Conservation (phyloP, 2,888 invertebrate species). For the Abrostola tripartita region DNA sequence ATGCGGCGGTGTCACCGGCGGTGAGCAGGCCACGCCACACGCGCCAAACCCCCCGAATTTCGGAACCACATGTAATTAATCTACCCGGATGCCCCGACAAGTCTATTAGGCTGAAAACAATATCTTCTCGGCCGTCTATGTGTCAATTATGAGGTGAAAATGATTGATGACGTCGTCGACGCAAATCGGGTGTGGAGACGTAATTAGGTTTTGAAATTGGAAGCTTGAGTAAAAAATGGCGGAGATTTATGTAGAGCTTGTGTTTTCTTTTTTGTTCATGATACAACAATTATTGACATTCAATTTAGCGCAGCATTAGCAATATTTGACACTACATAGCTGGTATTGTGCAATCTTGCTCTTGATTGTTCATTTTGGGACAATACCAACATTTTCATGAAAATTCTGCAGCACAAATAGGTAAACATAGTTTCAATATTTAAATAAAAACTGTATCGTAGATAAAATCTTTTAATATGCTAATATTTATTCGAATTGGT, state of each 20-base stretch:
- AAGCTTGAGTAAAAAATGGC: slow-evolving; percentile 24
- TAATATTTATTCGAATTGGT: slow-evolving; percentile 30
- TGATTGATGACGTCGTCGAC: slow-evolving; percentile 71
- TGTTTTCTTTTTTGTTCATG: background rate
- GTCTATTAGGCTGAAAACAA: slow-evolving; percentile 77
- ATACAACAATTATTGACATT: background rate
- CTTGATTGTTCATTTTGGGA: no score
- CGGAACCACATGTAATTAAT: slow-evolving; percentile 73
- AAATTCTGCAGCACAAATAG: no score
- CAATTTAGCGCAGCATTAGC: no score
- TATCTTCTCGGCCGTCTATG: slow-evolving; percentile 66
- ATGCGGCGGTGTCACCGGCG: slow-evolving; percentile 70
- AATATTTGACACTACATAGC: no score
- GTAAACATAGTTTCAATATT: no score
- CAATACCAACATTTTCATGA: no score
- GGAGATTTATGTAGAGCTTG: background rate
- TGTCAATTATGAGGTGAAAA: slow-evolving; percentile 74
- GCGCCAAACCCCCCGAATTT: slow-evolving; percentile 49
- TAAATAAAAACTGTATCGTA: no score
- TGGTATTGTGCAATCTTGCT: no score
- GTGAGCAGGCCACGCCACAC: slow-evolving; percentile 40
- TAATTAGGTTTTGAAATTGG: slow-evolving; percentile 54
- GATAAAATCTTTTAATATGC: background rate
- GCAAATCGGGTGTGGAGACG: slow-evolving; percentile 53
- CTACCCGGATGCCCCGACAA: slow-evolving; percentile 71